A percentile compares a stretch with the other conserved stretches of the same genome.
phyloP scores from a whole-genome alignment of 2,888 invertebrate species.

The Cephus pygmeus region DNA sequence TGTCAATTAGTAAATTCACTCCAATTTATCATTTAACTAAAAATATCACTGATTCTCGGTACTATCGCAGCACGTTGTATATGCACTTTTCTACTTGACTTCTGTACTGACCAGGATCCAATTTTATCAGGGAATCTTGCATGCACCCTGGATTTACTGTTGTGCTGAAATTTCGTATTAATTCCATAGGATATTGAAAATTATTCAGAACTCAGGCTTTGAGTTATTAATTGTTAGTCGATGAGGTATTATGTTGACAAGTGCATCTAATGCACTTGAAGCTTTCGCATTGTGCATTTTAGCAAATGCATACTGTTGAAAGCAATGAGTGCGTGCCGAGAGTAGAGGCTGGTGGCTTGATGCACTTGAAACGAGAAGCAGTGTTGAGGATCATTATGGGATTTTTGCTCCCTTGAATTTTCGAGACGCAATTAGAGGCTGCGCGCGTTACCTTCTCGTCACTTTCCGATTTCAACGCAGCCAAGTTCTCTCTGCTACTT shows the following conservation, averaged over 20 bases:
- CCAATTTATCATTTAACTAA: background rate
- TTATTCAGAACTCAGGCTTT: background rate
- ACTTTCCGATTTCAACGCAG: slow-evolving; percentile 16
- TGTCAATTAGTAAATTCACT: background rate
- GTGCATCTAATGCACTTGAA: background rate
- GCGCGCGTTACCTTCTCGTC: slow-evolving; percentile 14
- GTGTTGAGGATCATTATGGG: slow-evolving; percentile 33
- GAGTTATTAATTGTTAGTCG: background rate
- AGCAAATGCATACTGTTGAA: background rate
- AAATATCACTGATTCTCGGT: background rate
- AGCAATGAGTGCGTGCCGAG: slow-evolving; percentile 22
- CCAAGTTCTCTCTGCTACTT: slow-evolving; percentile 19
- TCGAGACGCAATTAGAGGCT: slow-evolving; percentile 36
- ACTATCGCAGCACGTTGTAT: background rate
- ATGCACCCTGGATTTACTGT: background rate
- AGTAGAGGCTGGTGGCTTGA: background rate
- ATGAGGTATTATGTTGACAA: background rate
- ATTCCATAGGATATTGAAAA: background rate
- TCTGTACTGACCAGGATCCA: background rate
- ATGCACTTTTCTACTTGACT: background rate
- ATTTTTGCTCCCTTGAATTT: slow-evolving; percentile 36
- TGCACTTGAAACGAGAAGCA: slow-evolving; percentile 23
- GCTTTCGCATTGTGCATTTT: background rate
- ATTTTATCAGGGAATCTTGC: background rate
- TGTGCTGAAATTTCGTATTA: background rate